phyloP scores from a whole-genome alignment of 2,797 vertebrate genomes.

The Enteromius treurensis region DNA sequence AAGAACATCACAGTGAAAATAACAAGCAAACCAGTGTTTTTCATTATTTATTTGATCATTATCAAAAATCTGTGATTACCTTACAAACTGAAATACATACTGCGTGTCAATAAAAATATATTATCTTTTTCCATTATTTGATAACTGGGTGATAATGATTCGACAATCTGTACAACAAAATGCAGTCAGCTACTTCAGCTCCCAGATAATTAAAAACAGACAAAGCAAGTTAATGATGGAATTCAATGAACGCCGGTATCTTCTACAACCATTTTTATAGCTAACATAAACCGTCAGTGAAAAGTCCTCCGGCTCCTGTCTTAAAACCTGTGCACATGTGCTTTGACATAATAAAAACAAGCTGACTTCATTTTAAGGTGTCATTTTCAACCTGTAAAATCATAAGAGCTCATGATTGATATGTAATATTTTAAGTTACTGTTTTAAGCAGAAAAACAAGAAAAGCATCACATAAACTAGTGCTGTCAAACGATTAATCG shows the following conservation, averaged over 20 bases:
- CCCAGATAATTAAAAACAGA: constrained; percentile 47
- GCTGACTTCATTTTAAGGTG: not conserved
- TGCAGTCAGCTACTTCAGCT: constrained; percentile 59
- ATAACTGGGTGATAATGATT: constrained; percentile 71
- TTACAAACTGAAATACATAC: constrained; percentile 74
- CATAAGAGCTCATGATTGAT: not conserved
- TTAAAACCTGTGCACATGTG: not conserved
- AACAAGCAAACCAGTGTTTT: constrained; percentile 10
- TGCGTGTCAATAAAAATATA: constrained; percentile 80
- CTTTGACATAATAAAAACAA: constrained; percentile 1
- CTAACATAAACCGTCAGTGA: not conserved
- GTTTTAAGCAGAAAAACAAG: not conserved
- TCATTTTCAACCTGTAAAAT: not conserved
- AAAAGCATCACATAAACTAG: not conserved
- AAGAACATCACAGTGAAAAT: not conserved
- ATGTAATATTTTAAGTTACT: not conserved
- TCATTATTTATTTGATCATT: constrained; percentile 69
- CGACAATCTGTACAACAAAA: constrained; percentile 59
- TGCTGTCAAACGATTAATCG: too few relatives aligned
- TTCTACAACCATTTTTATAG: constrained; percentile 1
- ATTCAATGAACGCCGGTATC: not conserved
- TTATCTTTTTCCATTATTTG: constrained; percentile 75
- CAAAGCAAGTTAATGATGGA: constrained; percentile 31
- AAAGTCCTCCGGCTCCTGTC: not conserved
- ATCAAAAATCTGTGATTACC: constrained; percentile 74